Evolutionary conservation across 2,797 vertebrate genomes (phyloP).

Genomic region (Ctenopoma multispine): DNA sequence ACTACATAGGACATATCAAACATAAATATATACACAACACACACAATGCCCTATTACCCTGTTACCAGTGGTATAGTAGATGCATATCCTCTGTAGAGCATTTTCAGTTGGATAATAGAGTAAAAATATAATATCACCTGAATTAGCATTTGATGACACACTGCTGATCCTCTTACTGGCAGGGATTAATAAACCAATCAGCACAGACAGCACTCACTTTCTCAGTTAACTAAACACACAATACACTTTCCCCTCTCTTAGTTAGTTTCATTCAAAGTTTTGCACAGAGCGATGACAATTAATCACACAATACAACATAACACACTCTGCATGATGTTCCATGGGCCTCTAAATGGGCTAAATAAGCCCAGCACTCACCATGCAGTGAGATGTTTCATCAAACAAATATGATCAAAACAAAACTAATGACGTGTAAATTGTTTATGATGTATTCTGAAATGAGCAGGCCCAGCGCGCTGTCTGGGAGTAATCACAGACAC

Average conservation of each 20-base stretch:
- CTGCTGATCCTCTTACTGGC: neutral
- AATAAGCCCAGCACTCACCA: constrained; percentile 79
- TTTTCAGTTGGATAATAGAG: constrained; percentile 13
- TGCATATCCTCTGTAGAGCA: neutral
- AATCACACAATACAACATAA: constrained; percentile 78
- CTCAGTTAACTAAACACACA: neutral
- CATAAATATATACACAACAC: constrained; percentile 16
- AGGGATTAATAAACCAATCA: constrained; percentile 33
- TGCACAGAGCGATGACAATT: constrained; percentile 72
- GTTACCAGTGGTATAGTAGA: neutral
- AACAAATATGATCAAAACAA: constrained; percentile 89
- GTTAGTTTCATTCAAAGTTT: constrained; percentile 61
- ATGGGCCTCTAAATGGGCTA: constrained; percentile 79
- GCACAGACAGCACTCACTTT: constrained; percentile 6
- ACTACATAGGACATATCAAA: neutral
- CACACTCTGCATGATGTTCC: constrained; percentile 54
- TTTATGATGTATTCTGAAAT: constrained; percentile 84
- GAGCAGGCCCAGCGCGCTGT: constrained; percentile 67
- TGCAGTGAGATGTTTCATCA: constrained; percentile 82
- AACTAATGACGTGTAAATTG: constrained; percentile 88
- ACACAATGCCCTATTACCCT: constrained; percentile 5
- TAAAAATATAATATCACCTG: constrained; percentile 21
- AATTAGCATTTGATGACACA: constrained; percentile 22
- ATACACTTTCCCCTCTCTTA: constrained; percentile 20
- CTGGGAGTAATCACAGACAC: constrained; percentile 80